Percentiles rank a stretch among this genome's conserved stretches.
Evolutionary conservation across 2,888 invertebrate genomes (phyloP).

Genomic region (Coenonympha arcania): DNA sequence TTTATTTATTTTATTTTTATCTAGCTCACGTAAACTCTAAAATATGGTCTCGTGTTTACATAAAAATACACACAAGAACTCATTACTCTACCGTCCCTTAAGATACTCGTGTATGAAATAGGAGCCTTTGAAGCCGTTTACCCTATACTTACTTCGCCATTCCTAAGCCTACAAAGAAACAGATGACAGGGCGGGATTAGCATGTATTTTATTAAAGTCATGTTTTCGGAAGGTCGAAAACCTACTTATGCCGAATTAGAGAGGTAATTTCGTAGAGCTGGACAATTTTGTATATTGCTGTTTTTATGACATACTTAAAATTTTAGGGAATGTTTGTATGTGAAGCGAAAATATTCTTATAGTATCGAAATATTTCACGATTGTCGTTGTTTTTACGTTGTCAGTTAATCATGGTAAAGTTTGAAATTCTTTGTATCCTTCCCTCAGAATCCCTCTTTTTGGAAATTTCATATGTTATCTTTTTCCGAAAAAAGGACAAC

Average conservation of each 20-base stretch:
- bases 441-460: too few species aligned
- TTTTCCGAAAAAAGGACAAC: too few species aligned
- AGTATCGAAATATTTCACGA: too few species aligned
- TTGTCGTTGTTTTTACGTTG: too few species aligned
- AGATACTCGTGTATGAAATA: conserved; percentile 9
- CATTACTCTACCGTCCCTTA: conserved; percentile 12
- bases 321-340: too few species aligned
- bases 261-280: neutral
- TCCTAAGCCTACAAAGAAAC: conserved; percentile 18
- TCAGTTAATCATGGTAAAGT: too few species aligned
- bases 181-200: conserved; percentile 21
- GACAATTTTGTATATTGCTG: neutral
- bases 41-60: neutral
- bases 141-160: conserved; percentile 15
- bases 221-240: conserved; percentile 12
- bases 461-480: too few species aligned
- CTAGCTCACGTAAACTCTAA: too few species aligned
- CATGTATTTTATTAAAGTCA: conserved; percentile 18
- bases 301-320: neutral
- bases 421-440: too few species aligned
- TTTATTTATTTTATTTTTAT: too few species aligned
- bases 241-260: neutral
- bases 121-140: conserved; percentile 15
- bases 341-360: too few species aligned
- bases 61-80: conserved; percentile 10